phyloP scores from a whole-genome alignment of 2,113 vertebrate species.

The Pluvianellus socialis region DNA sequence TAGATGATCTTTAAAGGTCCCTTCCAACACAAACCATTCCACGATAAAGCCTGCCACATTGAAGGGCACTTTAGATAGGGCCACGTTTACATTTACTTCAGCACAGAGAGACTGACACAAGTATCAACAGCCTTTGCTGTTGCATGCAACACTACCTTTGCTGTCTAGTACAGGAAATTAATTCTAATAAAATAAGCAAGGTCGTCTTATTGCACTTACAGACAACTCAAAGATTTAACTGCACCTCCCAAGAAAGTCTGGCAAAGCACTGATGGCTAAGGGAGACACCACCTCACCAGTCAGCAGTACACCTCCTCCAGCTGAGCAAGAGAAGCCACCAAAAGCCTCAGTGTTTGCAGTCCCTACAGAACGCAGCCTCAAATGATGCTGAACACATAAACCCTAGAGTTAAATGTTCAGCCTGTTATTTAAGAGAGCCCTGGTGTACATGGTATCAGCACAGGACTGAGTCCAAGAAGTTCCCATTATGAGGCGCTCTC shows the following conservation, averaged over 20 bases:
- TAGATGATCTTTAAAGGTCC: neutral
- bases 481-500: neutral
- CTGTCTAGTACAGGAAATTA: neutral
- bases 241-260: neutral
- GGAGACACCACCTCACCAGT: neutral
- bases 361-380: neutral
- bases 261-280: neutral
- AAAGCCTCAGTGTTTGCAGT: neutral
- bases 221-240: neutral
- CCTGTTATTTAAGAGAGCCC: neutral
- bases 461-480: neutral
- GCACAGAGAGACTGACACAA: rapidly evolving
- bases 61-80: neutral
- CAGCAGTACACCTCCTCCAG: neutral
- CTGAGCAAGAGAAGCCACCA: neutral
- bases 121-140: neutral
- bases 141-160: neutral
- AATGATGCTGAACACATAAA: neutral
- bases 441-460: neutral
- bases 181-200: neutral
- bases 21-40: neutral
- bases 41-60: neutral
- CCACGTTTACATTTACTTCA: neutral
- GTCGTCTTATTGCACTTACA: neutral
- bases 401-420: rapidly evolving